Evolutionary conservation across 2,888 invertebrate genomes (phyloP), one percentile per base, ranked within the genome.

Genomic region (Cenopis cana): DNA sequence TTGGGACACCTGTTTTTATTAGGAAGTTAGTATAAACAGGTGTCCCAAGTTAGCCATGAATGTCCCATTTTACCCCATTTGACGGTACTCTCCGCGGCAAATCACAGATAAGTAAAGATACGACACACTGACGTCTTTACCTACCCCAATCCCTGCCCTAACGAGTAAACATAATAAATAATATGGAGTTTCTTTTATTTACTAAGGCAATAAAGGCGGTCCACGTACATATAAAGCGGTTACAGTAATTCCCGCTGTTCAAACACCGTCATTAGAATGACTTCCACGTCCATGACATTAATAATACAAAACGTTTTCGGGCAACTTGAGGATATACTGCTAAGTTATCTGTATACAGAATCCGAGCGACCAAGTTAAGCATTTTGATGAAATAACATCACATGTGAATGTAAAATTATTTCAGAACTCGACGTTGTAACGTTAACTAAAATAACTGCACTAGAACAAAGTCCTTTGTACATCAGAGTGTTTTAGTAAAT

Each of bases 291-390:
- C 85, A 81, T 81, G 81, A 85, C 90, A 90, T 90, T 90, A 90
- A 90, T 90, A 90, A 88, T 85, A 86, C 86, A 87, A 89, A 89
- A 87, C 83, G 85, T 85, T 86, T 89, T 87, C 81, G 87, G 87
- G 83, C 83, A 85, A 89, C 85, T 90, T 89, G 80, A 82, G 85
- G 83, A 89, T 89, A 86, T 88, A 89, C 87, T 84, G 85, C 83
- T 86, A 82, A 87, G 85, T 87, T 82, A 83, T 82, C 78, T 81
- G 79, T 80, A 83, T 82, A 84, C 79, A 76, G 78, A 78, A 79
- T 77, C 77, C 74, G 70, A 74, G 75, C 70, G 8, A 65, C 18
- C 36, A 64, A 29, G 10, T 18, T 60, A 24, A 41, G 54, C 64
- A 62, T n/a, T 18, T 50, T 38, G 18, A 54, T 46, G n/a, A 55